phyloP scores from a whole-genome alignment of 2,888 invertebrate species.

The Deilephila porcellus region DNA sequence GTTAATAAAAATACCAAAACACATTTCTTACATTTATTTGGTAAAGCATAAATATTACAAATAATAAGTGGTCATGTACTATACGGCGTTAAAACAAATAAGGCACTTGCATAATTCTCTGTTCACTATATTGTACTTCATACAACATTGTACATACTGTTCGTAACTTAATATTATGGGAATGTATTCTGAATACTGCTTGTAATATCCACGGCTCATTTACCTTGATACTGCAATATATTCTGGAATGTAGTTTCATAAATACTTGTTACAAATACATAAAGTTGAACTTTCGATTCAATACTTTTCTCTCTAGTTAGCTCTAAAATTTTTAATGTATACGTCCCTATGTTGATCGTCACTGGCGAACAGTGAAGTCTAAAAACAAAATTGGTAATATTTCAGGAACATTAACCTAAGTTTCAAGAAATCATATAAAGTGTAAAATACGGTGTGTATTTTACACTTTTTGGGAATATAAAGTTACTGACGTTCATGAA shows the following conservation, averaged over 20 bases:
- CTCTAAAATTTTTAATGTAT: not conserved
- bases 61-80: slow-evolving; percentile 48
- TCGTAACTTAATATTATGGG: slow-evolving; percentile 45
- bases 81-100: slow-evolving; percentile 48
- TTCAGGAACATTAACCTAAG: not conserved
- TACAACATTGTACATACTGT: slow-evolving; percentile 11
- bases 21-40: slow-evolving; percentile 45
- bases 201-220: slow-evolving; percentile 17
- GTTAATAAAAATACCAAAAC: slow-evolving; percentile 18
- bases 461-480: not conserved
- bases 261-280: not conserved
- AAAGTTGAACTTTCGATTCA: not conserved
- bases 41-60: slow-evolving; percentile 59
- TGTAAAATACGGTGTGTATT: too few species aligned
- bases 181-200: slow-evolving; percentile 65
- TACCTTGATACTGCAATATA: not conserved
- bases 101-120: slow-evolving; percentile 39
- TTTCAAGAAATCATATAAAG: not conserved
- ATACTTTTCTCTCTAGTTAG: not conserved
- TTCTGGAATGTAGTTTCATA: not conserved
- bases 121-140: slow-evolving; percentile 39
- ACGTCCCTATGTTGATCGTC: not conserved
- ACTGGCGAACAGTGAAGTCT: not conserved
- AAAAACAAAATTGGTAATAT: not conserved
- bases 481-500: not conserved